These are phyloP conservation scores for Vulpes vulpes DNA, from an alignment of 2,113 vertebrate species.

Conservation along the genomic window DNA sequence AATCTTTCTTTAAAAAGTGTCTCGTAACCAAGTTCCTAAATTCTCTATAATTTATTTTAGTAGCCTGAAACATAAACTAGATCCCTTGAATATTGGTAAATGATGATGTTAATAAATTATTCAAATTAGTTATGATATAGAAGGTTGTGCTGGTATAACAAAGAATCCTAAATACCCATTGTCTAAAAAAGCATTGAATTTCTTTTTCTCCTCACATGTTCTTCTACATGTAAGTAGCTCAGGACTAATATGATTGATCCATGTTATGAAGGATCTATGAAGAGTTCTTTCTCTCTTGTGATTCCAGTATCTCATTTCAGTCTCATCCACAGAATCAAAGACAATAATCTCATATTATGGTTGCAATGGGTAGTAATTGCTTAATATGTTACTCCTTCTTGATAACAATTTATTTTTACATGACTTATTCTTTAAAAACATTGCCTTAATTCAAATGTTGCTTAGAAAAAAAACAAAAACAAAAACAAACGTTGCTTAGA, in stretches of 20 bases:
- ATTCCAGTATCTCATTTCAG: not conserved
- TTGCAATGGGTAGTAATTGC: not conserved
- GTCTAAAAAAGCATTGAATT: not conserved
- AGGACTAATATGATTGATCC: not conserved
- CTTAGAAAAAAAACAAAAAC: not conserved
- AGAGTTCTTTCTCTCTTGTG: not conserved
- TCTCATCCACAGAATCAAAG: not conserved
- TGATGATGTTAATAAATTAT: not conserved
- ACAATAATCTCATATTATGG: not conserved
- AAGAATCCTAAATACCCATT: not conserved
- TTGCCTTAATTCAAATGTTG: conserved; percentile 16
- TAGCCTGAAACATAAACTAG: not conserved
- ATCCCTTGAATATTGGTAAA: not conserved
- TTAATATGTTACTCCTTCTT: not conserved
- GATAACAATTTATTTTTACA: not conserved
- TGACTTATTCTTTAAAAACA: conserved; percentile 26
- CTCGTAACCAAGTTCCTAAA: not conserved
- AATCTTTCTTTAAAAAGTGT: not conserved
- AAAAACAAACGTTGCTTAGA: not conserved
- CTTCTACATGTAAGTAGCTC: not conserved
- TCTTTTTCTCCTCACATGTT: not conserved
- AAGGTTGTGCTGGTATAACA: not conserved
- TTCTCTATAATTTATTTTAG: not conserved
- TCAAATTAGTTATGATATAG: not conserved
- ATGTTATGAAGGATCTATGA: not conserved